phyloP scores from a whole-genome alignment of 2,113 vertebrate genomes.

The Spheniscus mendiculus region DNA sequence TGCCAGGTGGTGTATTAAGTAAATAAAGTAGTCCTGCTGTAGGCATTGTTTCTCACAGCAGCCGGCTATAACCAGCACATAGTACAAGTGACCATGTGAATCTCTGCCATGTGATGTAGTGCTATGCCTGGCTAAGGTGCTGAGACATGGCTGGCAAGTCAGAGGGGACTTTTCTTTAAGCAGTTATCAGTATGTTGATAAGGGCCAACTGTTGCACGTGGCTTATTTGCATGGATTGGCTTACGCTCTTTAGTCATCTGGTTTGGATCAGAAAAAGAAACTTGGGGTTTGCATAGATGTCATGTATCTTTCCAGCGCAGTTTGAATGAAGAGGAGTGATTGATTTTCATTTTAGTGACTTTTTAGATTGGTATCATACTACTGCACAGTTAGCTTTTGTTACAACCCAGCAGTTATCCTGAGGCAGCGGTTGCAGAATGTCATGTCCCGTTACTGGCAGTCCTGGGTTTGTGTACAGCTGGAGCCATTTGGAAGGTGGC shows the following conservation, averaged over 20 bases:
- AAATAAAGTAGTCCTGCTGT: conserved; percentile 41
- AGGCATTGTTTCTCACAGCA: conserved; percentile 52
- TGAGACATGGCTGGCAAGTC: neutral
- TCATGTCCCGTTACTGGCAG: rapidly evolving
- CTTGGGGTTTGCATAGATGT: neutral
- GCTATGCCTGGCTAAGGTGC: neutral
- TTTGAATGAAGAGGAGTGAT: neutral
- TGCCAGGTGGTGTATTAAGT: conserved; percentile 57
- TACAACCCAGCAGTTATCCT: neutral
- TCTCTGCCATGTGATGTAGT: neutral
- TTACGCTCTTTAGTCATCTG: neutral
- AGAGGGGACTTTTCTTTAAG: neutral
- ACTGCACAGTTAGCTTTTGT: neutral
- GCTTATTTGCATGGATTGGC: neutral
- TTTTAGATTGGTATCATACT: neutral
- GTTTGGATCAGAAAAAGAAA: neutral
- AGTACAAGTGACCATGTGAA: neutral
- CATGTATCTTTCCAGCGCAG: neutral
- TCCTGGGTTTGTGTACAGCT: neutral
- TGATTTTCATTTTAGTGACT: neutral
- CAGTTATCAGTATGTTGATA: neutral
- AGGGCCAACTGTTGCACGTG: neutral
- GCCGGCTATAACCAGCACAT: conserved; percentile 5
- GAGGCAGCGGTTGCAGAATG: neutral
- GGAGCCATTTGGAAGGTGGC: neutral